A percentile compares a stretch with the other conserved stretches of the same genome.
phyloP scores from a whole-genome alignment of 2,888 invertebrate genomes.

The Hyposoter didymator region DNA sequence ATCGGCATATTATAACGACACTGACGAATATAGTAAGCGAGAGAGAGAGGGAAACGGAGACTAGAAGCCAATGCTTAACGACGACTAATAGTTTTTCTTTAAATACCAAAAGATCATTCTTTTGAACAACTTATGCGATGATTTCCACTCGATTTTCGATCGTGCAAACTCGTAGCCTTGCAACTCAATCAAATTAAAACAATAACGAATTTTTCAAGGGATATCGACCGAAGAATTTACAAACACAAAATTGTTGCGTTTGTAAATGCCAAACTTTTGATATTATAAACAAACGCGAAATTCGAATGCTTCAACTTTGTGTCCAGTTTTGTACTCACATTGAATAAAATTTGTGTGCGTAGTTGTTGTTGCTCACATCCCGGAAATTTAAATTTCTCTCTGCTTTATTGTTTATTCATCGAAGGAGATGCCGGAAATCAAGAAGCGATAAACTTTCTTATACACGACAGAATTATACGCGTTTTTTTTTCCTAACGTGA shows the following conservation, averaged over 20 bases:
- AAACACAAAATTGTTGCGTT: background rate
- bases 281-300: background rate
- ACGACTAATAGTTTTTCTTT: background rate
- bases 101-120: background rate
- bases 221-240: background rate
- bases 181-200: background rate
- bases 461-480: background rate
- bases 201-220: background rate
- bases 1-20: conserved; percentile 62
- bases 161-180: background rate
- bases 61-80: background rate
- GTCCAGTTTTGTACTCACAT: background rate
- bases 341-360: conserved; percentile 35
- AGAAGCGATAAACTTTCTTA: conserved; percentile 19
- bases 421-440: conserved; percentile 52
- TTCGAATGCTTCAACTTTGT: background rate
- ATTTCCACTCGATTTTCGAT: background rate
- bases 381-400: conserved; percentile 59
- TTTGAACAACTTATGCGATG: background rate
- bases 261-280: background rate
- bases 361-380: conserved; percentile 42
- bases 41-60: background rate
- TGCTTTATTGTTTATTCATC: conserved; percentile 35
- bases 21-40: conserved; percentile 27
- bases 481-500: conserved; percentile 21